Evolutionary conservation across 2,888 invertebrate genomes (phyloP), one percentile per base, ranked within the genome.

Genomic region (Nomada fucata): DNA sequence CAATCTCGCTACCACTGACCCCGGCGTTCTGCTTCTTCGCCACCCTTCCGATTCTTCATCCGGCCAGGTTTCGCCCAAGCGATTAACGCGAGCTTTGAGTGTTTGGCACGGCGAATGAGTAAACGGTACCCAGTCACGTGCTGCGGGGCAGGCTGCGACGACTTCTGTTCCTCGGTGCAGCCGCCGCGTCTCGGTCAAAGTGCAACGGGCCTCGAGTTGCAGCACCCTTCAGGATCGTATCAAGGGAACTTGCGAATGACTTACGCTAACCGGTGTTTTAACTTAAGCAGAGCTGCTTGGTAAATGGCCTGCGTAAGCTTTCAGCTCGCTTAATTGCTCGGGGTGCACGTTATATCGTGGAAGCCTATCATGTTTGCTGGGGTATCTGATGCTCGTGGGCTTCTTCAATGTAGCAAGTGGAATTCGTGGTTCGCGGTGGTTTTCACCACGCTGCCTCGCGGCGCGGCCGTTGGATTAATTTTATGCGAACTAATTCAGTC

Each of bases 11-110:
- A 61, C 72, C 71, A 18, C 76, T 76, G 60, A 67, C 63, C 67
- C 80, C 23, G 55, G 55, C 50, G 60, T 63, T 52, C 57, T 60
- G 64, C 23, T 74, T 63, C 61, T 61, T 57, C 23, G 59, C 65
- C 75, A 55, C 76, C 70, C 47, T 13, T 50, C 69, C 63, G 77
- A 64, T 23, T 72, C 73, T 73, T 50, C 67, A 47, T 57, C 73
- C 55, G 69, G 57, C 72, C 87, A 20, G 87, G 86, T 20, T 2
- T 84, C 89, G 89, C 89, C 90, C 88, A 86, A 84, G 84, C 90
- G 91, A 91, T 92, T 91, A 91, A 91, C 89, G 89, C 89, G 87
- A 90, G 88, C 90, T 92, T 91, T 89, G 90, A 91, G 90, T 91
- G 89, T 90, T 91, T 89, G 89, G 88, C 90, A 90, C 89, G 90